Evolutionary conservation across 2,113 vertebrate species (phyloP), one percentile per base, ranked within the genome.

Genomic region (Corydoras maculifer): DNA sequence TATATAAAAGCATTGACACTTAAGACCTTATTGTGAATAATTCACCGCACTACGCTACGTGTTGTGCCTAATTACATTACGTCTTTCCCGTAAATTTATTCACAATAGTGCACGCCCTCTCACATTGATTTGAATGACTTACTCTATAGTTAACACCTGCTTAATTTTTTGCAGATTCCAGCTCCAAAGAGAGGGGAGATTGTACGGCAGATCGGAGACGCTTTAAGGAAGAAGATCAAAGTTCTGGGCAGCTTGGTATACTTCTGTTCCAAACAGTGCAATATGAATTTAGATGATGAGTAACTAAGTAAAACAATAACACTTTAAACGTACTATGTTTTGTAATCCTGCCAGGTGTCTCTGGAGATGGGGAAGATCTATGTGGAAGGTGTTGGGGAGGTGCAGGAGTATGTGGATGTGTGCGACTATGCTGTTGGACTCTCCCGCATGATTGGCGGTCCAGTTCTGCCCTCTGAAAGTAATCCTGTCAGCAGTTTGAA

Each of bases 311-410:
- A 25, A 25, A 1, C 18, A 25, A 25, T 25, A 25, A 25, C 18
- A 25, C 18, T 25, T 25, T 25, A 25, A 25, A 25, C 2, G 18
- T 25, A 25, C 18, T 25, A 25, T 25, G 18, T 25, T 25, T 25
- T 31, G 8, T 54, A 4, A 25, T 25, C 18, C 49, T 31, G 9
- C 72, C 77, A 95, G 93, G 91, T 98, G 35, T 94, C 97, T 54
- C 81, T 99, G 70, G 97, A 99, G 87, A 98, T 99, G 96, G 97
- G 97, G 1, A 98, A 99, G 80, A 98, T 99, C 86, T 92, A 93
- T 64, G 93, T 96, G 0, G 97, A 99, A 87, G 93, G 97, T 68
- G 89, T 98, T 55, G 97, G 96, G 11, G 97, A 99, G 83, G 94
- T 99, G 75, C 96, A 99, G 67, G 97, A 99, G 70, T 99, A 97